Conservation (phyloP, 2,113 vertebrate genomes). For the Cepphus grylle region DNA sequence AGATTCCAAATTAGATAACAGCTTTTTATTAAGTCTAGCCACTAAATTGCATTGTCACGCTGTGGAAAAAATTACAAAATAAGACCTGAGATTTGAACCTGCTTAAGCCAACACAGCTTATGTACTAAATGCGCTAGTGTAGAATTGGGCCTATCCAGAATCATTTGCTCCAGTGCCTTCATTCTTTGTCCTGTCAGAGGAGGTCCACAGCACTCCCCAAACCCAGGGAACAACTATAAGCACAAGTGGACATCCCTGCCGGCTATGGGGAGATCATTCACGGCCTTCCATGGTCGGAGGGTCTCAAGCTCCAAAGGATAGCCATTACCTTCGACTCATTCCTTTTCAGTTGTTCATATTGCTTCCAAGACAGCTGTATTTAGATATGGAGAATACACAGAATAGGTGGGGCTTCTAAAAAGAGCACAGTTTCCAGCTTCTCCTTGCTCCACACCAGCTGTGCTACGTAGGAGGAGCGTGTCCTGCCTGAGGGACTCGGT, state of each 20-base stretch:
- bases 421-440: background rate
- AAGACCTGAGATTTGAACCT: background rate
- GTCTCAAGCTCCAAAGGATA: background rate
- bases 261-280: background rate
- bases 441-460: background rate
- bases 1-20: background rate
- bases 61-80: background rate
- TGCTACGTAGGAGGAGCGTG: background rate
- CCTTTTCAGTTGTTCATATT: background rate
- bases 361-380: background rate
- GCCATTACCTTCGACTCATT: background rate
- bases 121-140: background rate
- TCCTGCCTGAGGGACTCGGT: background rate
- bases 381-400: background rate
- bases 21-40: background rate
- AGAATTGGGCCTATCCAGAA: background rate
- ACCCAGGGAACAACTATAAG: background rate
- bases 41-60: background rate
- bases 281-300: background rate
- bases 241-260: fast-evolving
- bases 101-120: background rate
- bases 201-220: background rate
- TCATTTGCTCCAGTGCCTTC: background rate
- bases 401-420: background rate
- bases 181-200: background rate